These are phyloP conservation scores for Eurosta solidaginis DNA, from an alignment of 1,140 invertebrate species.

Conservation along the genomic window DNA sequence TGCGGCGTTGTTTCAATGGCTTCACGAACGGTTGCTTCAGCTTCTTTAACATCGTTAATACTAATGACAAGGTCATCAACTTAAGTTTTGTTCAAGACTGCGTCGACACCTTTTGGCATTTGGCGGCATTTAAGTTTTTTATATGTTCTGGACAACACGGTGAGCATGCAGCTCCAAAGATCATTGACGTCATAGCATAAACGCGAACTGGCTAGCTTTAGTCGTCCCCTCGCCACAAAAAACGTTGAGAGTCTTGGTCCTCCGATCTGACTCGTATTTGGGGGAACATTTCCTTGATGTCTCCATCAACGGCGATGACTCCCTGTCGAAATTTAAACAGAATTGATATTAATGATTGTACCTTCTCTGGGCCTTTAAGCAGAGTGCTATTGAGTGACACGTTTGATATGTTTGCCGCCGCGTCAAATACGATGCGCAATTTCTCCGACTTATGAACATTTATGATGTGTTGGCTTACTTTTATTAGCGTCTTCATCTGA, in stretches of 20 bases:
- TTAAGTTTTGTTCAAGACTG: conserved; percentile 48
- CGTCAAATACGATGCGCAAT: conserved; percentile 44
- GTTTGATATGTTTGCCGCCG: conserved; percentile 36
- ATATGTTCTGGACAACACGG: conserved; percentile 44
- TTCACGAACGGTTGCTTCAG: conserved; percentile 33
- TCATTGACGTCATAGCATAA: conserved; percentile 51
- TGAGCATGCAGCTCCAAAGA: conserved; percentile 44
- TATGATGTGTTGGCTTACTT: conserved; percentile 2
- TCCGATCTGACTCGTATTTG: conserved; percentile 42
- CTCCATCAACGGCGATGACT: too few relatives aligned
- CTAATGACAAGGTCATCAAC: conserved; percentile 56
- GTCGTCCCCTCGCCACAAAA: conserved; percentile 43
- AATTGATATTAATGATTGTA: conserved; percentile 42
- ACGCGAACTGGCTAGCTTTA: conserved; percentile 8
- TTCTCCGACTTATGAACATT: conserved; percentile 45
- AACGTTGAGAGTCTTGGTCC: too few relatives aligned
- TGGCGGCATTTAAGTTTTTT: too few relatives aligned
- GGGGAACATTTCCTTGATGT: conserved; percentile 60
- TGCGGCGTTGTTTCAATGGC: conserved; percentile 34
- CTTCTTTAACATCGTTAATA: conserved; percentile 35
- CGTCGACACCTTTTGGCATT: conserved; percentile 42
- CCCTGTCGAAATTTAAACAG: conserved; percentile 50
- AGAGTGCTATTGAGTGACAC: conserved; percentile 42
- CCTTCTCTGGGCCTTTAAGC: conserved; percentile 45
- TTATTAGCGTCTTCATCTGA: neutral